These are phyloP conservation scores for Odontomyia ornata DNA, from an alignment of 2,888 invertebrate species.

Conservation along the genomic window DNA sequence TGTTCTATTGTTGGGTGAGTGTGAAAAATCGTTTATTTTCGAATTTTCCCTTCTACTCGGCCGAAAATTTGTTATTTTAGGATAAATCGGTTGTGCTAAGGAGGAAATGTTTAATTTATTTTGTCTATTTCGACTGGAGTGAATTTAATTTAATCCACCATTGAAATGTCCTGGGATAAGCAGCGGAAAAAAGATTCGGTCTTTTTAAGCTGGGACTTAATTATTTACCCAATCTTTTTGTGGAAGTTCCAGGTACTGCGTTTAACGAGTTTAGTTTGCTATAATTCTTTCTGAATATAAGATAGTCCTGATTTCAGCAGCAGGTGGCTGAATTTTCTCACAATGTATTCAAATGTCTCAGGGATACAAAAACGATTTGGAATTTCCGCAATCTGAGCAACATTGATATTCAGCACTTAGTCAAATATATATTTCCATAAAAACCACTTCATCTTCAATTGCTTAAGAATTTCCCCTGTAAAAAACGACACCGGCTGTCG, in stretches of 20 bases:
- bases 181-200: neutral
- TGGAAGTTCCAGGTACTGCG: too few relatives aligned
- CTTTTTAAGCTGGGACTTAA: neutral
- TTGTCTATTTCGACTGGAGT: neutral
- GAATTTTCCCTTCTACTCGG: neutral
- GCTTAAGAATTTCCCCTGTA: neutral
- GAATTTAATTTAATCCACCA: constrained; percentile 4
- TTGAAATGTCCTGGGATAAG: neutral
- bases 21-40: constrained; percentile 22
- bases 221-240: too few relatives aligned
- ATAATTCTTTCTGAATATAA: too few relatives aligned
- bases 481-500: neutral
- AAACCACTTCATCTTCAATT: neutral
- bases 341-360: too few relatives aligned
- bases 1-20: neutral
- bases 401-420: too few relatives aligned
- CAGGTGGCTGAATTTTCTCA: too few relatives aligned
- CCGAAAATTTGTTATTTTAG: constrained; percentile 34
- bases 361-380: too few relatives aligned
- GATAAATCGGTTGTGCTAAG: constrained; percentile 2
- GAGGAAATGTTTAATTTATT: constrained; percentile 10
- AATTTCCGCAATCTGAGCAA: too few relatives aligned
- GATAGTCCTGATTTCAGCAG: too few relatives aligned
- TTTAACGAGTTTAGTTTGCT: too few relatives aligned
- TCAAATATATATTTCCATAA: too few relatives aligned